Evolutionary conservation across 2,888 invertebrate species (phyloP).

Genomic region (Chymomyza procnemis): DNA sequence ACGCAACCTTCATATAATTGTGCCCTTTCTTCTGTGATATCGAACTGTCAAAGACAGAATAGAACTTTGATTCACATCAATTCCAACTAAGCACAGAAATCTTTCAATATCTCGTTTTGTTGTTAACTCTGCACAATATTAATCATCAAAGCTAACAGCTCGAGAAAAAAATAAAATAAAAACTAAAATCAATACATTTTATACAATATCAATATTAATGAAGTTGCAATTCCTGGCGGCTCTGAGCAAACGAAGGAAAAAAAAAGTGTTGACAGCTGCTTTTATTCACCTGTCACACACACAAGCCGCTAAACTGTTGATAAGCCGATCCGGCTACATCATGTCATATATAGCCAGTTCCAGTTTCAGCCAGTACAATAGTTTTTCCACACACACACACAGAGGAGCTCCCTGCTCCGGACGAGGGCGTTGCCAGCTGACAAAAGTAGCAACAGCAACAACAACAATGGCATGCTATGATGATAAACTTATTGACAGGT

Average conservation of each 20-base stretch:
- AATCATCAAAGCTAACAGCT: background rate
- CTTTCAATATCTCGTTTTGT: background rate
- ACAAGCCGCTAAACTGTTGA: slow-evolving; percentile 68
- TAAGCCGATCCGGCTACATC: slow-evolving; percentile 43
- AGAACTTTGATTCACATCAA: background rate
- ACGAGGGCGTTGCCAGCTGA: background rate
- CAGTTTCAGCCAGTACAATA: background rate
- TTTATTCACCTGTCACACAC: slow-evolving; percentile 73
- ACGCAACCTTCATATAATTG: background rate
- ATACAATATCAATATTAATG: slow-evolving; percentile 56
- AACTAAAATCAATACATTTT: slow-evolving; percentile 54
- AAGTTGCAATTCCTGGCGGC: slow-evolving; percentile 39
- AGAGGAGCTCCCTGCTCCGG: too few species aligned
- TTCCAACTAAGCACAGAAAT: background rate
- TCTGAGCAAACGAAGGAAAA: slow-evolving; percentile 24
- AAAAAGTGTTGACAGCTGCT: slow-evolving; percentile 70
- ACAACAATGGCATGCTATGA: slow-evolving; percentile 15
- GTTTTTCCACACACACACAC: background rate
- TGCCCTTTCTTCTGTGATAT: background rate
- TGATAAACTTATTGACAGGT: slow-evolving; percentile 54
- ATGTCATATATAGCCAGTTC: slow-evolving; percentile 18
- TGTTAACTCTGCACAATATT: background rate
- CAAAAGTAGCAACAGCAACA: background rate
- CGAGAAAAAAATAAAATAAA: background rate
- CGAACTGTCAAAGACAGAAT: background rate